These are phyloP conservation scores for Coelopa frigida DNA, from an alignment of 1,140 invertebrate genomes.

Conservation along the genomic window DNA sequence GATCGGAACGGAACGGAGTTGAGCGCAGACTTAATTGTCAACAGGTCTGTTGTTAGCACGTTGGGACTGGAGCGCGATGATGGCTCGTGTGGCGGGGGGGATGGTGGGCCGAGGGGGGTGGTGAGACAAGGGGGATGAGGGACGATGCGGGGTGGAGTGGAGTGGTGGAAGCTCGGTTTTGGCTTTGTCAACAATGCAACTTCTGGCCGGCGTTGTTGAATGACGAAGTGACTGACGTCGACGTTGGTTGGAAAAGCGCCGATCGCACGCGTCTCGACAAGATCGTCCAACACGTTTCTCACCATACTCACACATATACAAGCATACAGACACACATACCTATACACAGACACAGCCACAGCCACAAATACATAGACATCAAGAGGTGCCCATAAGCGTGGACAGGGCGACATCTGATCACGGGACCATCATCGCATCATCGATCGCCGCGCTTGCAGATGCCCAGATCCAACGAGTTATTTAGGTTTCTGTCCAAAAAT, in stretches of 20 bases:
- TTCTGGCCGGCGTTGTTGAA: conserved; percentile 2
- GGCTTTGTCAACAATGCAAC: background rate
- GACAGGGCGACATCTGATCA: too few species aligned
- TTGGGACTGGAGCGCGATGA: background rate
- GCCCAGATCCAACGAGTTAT: too few species aligned
- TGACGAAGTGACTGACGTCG: too few species aligned
- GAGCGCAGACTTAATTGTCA: background rate
- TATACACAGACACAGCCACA: background rate
- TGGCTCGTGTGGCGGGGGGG: background rate
- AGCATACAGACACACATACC: background rate
- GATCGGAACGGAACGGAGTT: background rate
- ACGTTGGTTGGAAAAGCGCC: too few species aligned
- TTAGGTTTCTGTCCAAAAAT: too few species aligned
- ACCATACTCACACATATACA: background rate
- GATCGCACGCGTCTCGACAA: too few species aligned
- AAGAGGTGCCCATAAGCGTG: too few species aligned
- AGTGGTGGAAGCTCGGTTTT: background rate
- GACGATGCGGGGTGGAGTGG: background rate
- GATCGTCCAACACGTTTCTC: conserved; percentile 1
- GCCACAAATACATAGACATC: too few species aligned
- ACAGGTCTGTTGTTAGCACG: background rate
- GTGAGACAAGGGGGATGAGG: background rate
- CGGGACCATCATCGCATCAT: too few species aligned
- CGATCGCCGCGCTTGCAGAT: too few species aligned
- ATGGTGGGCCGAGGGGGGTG: background rate